Conservation (phyloP, 2,113 vertebrate species). For the Xiphophorus maculatus region DNA sequence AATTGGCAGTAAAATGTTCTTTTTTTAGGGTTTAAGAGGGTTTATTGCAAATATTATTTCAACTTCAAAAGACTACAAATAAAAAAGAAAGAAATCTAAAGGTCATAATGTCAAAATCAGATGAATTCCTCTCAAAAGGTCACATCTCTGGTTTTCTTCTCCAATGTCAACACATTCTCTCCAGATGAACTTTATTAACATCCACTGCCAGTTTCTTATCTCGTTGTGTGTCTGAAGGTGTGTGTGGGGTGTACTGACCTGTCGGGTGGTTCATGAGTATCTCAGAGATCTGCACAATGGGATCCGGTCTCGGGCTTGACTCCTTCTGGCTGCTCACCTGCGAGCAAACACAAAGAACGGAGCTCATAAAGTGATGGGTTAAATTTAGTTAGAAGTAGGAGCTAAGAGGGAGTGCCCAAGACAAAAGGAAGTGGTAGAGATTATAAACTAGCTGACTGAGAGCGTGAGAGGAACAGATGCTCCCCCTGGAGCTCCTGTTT, state of each 20-base stretch:
- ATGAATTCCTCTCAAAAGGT: constrained; percentile 29
- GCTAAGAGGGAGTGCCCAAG: constrained; percentile 4
- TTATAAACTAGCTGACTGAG: constrained; percentile 36
- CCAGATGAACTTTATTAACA: background rate
- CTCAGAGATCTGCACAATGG: constrained; percentile 27
- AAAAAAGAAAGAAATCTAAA: too few species aligned
- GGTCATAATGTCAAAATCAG: constrained; percentile 12
- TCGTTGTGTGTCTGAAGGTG: background rate
- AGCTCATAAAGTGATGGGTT: background rate
- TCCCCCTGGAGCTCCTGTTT: constrained; percentile 54
- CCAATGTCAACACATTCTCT: background rate
- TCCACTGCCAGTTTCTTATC: background rate
- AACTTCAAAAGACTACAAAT: too few species aligned
- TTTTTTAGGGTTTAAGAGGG: too few species aligned
- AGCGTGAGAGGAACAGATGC: constrained; percentile 72
- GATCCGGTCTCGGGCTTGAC: constrained; percentile 10
- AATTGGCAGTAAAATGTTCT: background rate
- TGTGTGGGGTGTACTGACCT: constrained; percentile 51
- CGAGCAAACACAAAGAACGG: constrained; percentile 23
- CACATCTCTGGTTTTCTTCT: background rate
- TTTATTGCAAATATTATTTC: too few species aligned
- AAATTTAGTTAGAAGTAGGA: background rate
- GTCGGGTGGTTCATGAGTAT: constrained; percentile 54
- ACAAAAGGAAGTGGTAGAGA: constrained; percentile 27
- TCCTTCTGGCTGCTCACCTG: constrained; percentile 50